phyloP scores from a whole-genome alignment of 1,140 invertebrate genomes.

The Bombus superbus region DNA sequence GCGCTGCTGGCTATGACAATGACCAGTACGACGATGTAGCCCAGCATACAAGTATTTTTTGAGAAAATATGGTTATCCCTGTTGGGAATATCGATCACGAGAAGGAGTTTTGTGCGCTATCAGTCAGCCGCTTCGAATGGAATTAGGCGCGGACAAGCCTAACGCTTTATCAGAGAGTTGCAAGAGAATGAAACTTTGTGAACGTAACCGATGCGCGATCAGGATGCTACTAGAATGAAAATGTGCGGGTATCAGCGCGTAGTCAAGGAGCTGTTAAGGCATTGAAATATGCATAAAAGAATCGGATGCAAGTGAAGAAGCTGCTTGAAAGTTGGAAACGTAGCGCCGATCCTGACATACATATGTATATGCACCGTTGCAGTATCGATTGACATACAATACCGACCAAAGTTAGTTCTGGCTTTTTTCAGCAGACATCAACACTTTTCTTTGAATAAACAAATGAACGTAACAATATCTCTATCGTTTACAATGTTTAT shows the following conservation, averaged over 20 bases:
- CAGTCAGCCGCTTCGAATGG: no score
- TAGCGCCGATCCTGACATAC: neutral
- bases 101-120: neutral
- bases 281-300: neutral
- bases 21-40: neutral
- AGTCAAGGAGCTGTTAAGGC: neutral
- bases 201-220: neutral
- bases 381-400: no score
- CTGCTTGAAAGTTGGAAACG: neutral
- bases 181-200: neutral
- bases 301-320: neutral
- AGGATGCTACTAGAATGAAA: neutral
- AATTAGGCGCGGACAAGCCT: no score
- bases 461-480: no score
- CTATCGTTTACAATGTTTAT: no score
- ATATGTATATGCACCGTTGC: no score
- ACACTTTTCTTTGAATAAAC: no score
- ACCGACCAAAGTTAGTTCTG: no score
- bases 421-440: no score
- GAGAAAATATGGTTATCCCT: neutral
- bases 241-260: neutral
- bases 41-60: neutral
- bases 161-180: neutral
- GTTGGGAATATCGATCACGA: neutral
- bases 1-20: no score